These are phyloP conservation scores for Drosophila kuntzei DNA, from an alignment of 2,888 invertebrate species.

Conservation along the genomic window DNA sequence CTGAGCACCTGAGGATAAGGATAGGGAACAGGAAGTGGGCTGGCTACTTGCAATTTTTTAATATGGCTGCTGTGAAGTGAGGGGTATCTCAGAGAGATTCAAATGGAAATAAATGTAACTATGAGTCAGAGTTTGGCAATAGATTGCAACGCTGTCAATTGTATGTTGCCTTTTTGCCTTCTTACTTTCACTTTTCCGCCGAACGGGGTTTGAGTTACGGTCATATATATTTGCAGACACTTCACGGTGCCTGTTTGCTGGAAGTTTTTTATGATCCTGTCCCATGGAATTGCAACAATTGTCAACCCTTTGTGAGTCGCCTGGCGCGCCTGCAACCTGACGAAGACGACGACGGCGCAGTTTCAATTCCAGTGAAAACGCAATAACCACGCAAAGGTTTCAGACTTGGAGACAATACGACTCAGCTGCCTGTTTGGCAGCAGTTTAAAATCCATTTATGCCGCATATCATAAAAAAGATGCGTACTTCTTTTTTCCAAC, in stretches of 20 bases:
- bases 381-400: conserved; percentile 40
- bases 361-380: conserved; percentile 63
- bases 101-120: conserved; percentile 11
- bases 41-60: conserved; percentile 39
- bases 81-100: conserved; percentile 23
- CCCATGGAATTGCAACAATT: conserved; percentile 77
- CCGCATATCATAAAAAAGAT: conserved; percentile 76
- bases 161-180: conserved; percentile 10
- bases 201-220: conserved; percentile 66
- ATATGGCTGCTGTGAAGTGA: conserved; percentile 51
- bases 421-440: conserved; percentile 74
- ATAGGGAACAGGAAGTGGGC: conserved; percentile 13
- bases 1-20: conserved; percentile 53
- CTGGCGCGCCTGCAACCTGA: conserved; percentile 65
- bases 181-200: conserved; percentile 65
- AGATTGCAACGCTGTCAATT: background rate
- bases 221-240: conserved; percentile 42
- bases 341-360: conserved; percentile 28
- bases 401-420: conserved; percentile 54
- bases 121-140: conserved; percentile 9
- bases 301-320: conserved; percentile 71
- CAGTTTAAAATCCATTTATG: conserved; percentile 76
- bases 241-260: conserved; percentile 12
- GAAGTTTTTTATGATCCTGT: conserved; percentile 58
- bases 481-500: conserved; percentile 36